Conservation (phyloP, 2,113 vertebrate genomes). For the Ardeotis arabs region DNA sequence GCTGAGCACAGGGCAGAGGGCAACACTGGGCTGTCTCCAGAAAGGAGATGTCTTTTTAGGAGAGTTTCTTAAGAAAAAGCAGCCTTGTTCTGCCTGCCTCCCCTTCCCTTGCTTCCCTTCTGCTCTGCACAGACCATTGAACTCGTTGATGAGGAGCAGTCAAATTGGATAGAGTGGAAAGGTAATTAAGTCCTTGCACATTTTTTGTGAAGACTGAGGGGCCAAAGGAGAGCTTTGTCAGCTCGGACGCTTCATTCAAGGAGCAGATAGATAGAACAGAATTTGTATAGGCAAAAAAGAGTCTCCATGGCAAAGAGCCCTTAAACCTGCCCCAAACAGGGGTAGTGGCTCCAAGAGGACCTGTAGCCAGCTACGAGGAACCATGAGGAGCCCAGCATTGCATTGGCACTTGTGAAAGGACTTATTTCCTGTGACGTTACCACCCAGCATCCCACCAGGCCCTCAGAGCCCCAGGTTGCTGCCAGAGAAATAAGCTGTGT, state of each 20-base stretch:
- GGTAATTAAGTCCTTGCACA: background rate
- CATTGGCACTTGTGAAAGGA: background rate
- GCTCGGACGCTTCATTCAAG: background rate
- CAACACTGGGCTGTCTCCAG: background rate
- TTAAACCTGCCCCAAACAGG: background rate
- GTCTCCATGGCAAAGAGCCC: background rate
- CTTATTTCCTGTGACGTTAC: background rate
- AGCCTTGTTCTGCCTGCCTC: background rate
- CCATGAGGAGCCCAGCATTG: background rate
- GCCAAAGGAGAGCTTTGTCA: background rate
- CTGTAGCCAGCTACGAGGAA: background rate
- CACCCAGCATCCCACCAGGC: background rate
- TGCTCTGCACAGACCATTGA: background rate
- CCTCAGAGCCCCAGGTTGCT: rapidly evolving
- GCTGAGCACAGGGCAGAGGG: background rate
- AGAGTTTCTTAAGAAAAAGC: background rate
- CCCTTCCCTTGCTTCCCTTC: background rate
- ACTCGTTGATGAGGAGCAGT: background rate
- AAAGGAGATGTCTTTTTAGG: background rate
- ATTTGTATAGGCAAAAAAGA: background rate
- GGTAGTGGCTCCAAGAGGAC: background rate
- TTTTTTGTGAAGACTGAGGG: background rate
- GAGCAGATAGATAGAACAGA: background rate
- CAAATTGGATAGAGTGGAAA: background rate
- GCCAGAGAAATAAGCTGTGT: rapidly evolving